Percentiles rank a stretch among this genome's conserved stretches.
These are phyloP conservation scores for Autographa pulchrina DNA, from an alignment of 2,888 invertebrate genomes.

Conservation along the genomic window DNA sequence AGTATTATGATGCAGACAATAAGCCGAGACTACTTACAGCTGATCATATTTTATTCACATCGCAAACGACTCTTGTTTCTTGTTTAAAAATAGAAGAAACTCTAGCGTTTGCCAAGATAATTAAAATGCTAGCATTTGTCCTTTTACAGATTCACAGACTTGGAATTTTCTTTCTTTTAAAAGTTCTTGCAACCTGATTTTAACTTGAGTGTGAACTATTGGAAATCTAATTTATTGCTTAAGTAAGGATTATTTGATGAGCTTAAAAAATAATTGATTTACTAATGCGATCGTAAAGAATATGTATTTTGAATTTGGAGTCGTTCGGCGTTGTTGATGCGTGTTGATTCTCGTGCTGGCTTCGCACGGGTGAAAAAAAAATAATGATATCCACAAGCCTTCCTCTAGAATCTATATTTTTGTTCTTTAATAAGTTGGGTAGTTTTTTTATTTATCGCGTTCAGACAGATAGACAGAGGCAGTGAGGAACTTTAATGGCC, in stretches of 20 bases:
- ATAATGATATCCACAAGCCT: no score
- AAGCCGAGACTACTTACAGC: constrained; percentile 14
- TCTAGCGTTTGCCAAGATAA: constrained; percentile 45
- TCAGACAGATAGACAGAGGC: no score
- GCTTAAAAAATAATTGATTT: neutral
- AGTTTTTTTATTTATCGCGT: no score
- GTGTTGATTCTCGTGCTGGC: no score
- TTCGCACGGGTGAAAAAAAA: no score
- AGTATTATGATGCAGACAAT: constrained; percentile 7
- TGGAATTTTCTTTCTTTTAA: constrained; percentile 9
- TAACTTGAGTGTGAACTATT: neutral
- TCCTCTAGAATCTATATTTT: no score
- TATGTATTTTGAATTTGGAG: no score
- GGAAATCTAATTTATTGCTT: neutral
- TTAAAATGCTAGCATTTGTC: constrained; percentile 49
- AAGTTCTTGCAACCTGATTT: neutral
- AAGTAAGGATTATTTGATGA: neutral
- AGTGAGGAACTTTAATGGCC: no score
- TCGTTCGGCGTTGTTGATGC: no score
- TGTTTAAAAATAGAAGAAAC: constrained; percentile 42
- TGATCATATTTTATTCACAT: constrained; percentile 26
- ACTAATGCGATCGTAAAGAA: no score
- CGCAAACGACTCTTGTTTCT: constrained; percentile 38
- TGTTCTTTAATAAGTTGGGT: no score
- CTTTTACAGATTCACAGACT: constrained; percentile 18